phyloP scores from a whole-genome alignment of 2,797 vertebrate species.

The Pantherophis alleghaniensis region DNA sequence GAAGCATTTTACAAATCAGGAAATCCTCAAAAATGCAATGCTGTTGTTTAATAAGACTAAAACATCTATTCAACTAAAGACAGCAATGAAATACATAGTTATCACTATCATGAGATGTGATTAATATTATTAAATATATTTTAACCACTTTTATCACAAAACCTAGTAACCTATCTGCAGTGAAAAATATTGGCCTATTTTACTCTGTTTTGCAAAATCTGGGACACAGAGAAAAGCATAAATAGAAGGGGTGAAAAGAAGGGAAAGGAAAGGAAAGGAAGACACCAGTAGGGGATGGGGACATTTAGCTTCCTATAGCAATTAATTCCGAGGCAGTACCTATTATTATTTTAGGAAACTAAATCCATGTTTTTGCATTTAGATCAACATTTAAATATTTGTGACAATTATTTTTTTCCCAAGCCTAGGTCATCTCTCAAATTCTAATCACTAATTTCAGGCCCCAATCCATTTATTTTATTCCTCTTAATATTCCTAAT shows the following conservation, averaged over 20 bases:
- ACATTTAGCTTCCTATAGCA: neutral
- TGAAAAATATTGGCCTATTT: constrained; percentile 14
- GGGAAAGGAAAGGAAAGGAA: too few species aligned
- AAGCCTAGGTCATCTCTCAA: constrained; percentile 22
- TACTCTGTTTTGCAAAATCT: constrained; percentile 20
- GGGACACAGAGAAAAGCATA: neutral
- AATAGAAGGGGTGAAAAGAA: neutral
- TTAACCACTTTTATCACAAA: constrained; percentile 6
- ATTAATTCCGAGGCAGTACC: neutral
- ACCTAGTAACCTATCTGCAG: constrained; percentile 17
- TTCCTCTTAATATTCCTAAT: constrained; percentile 41
- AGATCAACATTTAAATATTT: constrained; percentile 1
- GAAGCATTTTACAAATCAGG: neutral
- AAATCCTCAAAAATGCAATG: neutral
- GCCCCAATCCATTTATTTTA: constrained; percentile 49
- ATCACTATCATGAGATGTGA: neutral
- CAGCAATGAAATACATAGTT: neutral
- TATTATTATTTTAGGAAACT: constrained; percentile 15
- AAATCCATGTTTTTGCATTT: neutral
- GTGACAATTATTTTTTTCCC: constrained; percentile 15
- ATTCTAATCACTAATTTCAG: constrained; percentile 32
- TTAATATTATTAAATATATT: neutral
- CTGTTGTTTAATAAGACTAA: neutral
- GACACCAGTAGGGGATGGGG: too few species aligned
- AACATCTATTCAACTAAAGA: neutral